A percentile compares a stretch with the other conserved stretches of the same genome.
phyloP scores from a whole-genome alignment of 2,113 vertebrate genomes.

The Pyrgilauda ruficollis region DNA sequence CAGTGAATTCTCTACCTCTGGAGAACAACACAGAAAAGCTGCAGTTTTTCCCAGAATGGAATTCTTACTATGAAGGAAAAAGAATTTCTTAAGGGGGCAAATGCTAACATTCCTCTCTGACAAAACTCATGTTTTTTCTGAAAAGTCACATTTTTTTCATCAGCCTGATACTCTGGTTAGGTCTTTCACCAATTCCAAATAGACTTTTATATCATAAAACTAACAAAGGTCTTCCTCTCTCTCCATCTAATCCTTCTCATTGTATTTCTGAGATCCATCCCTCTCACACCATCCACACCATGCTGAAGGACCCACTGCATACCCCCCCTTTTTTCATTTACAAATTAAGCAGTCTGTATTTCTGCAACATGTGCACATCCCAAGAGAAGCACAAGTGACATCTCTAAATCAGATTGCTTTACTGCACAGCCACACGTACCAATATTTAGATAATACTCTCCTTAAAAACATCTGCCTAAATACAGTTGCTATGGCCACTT shows the following conservation, averaged over 20 bases:
- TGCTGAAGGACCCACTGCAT: neutral
- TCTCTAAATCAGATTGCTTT: neutral
- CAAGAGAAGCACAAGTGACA: neutral
- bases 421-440: neutral
- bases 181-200: neutral
- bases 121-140: neutral
- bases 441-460: neutral
- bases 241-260: neutral
- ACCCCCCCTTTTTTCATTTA: neutral
- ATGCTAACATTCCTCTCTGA: neutral
- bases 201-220: neutral
- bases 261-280: neutral
- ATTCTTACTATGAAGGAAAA: neutral
- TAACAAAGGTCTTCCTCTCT: neutral
- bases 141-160: neutral
- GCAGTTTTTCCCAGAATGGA: neutral
- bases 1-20: neutral
- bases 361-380: neutral
- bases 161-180: neutral
- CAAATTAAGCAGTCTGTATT: neutral
- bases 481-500: accelerated
- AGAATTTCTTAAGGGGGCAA: neutral
- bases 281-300: neutral
- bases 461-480: neutral
- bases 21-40: neutral